Evolutionary conservation across 2,797 vertebrate species (phyloP).

Genomic region (Philypnodon macrostomus): DNA sequence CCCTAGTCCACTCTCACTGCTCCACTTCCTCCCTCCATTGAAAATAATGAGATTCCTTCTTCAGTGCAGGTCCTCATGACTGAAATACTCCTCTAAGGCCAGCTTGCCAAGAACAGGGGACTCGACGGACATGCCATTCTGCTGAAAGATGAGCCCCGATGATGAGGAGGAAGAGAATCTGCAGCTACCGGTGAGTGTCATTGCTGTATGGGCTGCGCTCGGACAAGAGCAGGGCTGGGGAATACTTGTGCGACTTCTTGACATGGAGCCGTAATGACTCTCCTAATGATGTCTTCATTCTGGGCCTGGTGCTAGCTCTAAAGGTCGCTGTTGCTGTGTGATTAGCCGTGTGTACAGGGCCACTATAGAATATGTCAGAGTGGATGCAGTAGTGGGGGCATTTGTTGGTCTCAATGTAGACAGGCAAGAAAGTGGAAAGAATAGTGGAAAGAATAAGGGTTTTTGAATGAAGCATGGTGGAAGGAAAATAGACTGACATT

Average conservation of each 20-base stretch:
- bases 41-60: constrained; percentile 52
- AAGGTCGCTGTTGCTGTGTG: constrained; percentile 19
- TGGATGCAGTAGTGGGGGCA: constrained; percentile 7
- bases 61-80: constrained; percentile 33
- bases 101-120: constrained; percentile 24
- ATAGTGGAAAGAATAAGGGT: constrained; percentile 1
- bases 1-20: constrained; percentile 19
- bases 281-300: constrained; percentile 49
- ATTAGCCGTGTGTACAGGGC: constrained; percentile 16
- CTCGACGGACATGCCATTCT: constrained; percentile 36
- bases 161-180: constrained; percentile 36
- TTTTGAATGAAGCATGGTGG: constrained; percentile 9
- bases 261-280: constrained; percentile 29
- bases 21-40: constrained; percentile 19
- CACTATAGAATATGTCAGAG: constrained; percentile 13
- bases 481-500: neutral
- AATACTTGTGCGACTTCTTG: constrained; percentile 37
- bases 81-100: constrained; percentile 27
- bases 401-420: neutral
- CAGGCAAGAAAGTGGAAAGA: neutral
- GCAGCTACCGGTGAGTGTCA: constrained; percentile 36
- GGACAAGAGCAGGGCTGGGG: constrained; percentile 30
- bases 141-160: constrained; percentile 29
- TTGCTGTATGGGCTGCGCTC: constrained; percentile 25
- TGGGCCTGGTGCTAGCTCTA: constrained; percentile 13